A percentile compares a stretch with the other conserved stretches of the same genome.
Conservation (phyloP, 2,888 invertebrate genomes). For the Maniola hyperantus region DNA sequence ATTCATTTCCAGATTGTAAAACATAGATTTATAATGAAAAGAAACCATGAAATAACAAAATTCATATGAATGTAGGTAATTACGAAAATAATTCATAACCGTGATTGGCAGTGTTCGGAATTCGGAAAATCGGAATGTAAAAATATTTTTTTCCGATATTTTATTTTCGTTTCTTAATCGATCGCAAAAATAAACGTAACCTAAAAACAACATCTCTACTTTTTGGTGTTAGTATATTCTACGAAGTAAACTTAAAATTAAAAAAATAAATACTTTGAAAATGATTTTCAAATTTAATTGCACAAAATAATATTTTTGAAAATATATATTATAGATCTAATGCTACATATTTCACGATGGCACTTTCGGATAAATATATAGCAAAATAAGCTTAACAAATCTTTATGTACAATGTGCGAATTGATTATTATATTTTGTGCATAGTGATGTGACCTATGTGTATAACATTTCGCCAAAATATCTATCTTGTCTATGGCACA, state of each 20-base stretch:
- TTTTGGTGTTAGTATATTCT: slow-evolving; percentile 79
- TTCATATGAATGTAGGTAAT: slow-evolving; percentile 4
- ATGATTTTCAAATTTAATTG: slow-evolving; percentile 59
- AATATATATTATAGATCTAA: slow-evolving; percentile 39
- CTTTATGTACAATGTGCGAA: slow-evolving; percentile 45
- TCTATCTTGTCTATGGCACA: slow-evolving; percentile 71
- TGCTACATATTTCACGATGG: slow-evolving; percentile 56
- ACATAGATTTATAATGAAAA: not conserved
- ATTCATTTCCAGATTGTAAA: not conserved
- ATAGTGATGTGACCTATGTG: too few species aligned
- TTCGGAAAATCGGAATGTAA: slow-evolving; percentile 35
- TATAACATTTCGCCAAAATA: slow-evolving; percentile 48
- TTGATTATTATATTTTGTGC: slow-evolving; percentile 47
- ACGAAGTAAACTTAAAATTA: slow-evolving; percentile 61
- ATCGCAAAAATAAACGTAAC: slow-evolving; percentile 34
- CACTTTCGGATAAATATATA: slow-evolving; percentile 72
- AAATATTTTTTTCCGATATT: slow-evolving; percentile 26
- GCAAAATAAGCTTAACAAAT: slow-evolving; percentile 63
- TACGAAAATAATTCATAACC: slow-evolving; percentile 25
- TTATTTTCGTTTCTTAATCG: slow-evolving; percentile 29
- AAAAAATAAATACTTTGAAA: slow-evolving; percentile 72
- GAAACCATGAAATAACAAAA: not conserved
- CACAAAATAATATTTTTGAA: slow-evolving; percentile 53
- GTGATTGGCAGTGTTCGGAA: slow-evolving; percentile 31
- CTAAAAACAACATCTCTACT: slow-evolving; percentile 58